Percentiles rank a stretch among this genome's conserved stretches.
phyloP scores from a whole-genome alignment of 2,113 vertebrate genomes.

The Thunnus maccoyii region DNA sequence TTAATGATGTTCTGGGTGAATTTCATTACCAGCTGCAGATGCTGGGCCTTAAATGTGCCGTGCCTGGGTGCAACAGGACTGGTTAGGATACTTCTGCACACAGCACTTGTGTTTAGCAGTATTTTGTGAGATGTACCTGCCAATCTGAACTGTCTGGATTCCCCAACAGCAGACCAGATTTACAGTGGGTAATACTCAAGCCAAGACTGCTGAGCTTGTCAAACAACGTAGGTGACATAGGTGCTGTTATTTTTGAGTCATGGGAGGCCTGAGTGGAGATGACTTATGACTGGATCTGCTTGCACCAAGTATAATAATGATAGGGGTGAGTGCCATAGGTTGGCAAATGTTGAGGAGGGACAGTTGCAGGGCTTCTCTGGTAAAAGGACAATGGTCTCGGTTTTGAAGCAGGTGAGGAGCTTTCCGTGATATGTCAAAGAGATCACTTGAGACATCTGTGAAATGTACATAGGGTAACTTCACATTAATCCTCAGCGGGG shows the following conservation, averaged over 20 bases:
- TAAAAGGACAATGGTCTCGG: neutral
- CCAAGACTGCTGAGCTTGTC: conserved; percentile 12
- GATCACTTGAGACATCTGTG: neutral
- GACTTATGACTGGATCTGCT: neutral
- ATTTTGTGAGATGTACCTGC: neutral
- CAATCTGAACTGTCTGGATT: conserved; percentile 1
- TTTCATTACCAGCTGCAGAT: conserved; percentile 5
- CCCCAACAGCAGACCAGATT: neutral
- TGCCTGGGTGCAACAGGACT: neutral
- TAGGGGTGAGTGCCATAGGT: neutral
- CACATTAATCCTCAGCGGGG: neutral
- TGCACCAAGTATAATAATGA: neutral
- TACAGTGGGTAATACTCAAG: neutral
- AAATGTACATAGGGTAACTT: neutral
- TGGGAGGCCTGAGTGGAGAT: neutral
- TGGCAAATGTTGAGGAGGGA: neutral
- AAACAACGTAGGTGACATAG: conserved; percentile 8
- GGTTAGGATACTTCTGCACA: neutral
- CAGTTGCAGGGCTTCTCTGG: neutral
- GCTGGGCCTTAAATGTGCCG: neutral
- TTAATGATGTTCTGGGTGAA: neutral
- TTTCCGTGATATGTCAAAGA: neutral
- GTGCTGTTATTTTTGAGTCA: conserved; percentile 1
- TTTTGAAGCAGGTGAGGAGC: neutral
- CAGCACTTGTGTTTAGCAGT: neutral